A percentile compares a stretch with the other conserved stretches of the same genome.
phyloP scores from a whole-genome alignment of 1,140 invertebrate genomes.

The Plectrocnemia conspersa region DNA sequence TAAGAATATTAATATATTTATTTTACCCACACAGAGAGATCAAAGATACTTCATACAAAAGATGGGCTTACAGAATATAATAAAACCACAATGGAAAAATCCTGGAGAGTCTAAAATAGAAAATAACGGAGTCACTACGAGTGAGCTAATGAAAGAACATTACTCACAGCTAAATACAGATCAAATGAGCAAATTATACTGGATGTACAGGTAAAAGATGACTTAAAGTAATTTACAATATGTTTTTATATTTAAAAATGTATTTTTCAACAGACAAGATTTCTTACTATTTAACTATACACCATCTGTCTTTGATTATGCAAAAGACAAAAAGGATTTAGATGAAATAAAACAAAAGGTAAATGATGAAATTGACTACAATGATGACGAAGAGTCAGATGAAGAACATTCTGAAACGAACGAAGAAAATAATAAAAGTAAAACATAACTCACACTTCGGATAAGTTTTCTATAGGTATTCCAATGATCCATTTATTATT shows the following conservation, averaged over 20 bases:
- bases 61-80: constrained; percentile 58
- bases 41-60: constrained; percentile 69
- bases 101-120: constrained; percentile 54
- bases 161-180: constrained; percentile 64
- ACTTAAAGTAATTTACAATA: constrained; percentile 1
- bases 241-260: constrained; percentile 17
- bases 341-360: too few species aligned
- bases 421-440: neutral
- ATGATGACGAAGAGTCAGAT: neutral
- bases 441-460: constrained; percentile 14
- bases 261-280: constrained; percentile 57
- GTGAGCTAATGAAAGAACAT: constrained; percentile 59
- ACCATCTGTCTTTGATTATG: too few species aligned
- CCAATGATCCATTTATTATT: constrained; percentile 30
- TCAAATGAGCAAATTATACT: constrained; percentile 64
- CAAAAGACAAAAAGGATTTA: too few species aligned
- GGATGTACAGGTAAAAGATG: constrained; percentile 61
- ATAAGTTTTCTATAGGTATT: constrained; percentile 16
- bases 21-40: constrained; percentile 51
- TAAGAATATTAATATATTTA: too few species aligned
- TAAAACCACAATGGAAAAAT: constrained; percentile 68
- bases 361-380: too few species aligned
- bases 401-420: neutral
- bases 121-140: constrained; percentile 44
- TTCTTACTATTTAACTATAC: constrained; percentile 73